These are phyloP conservation scores for Onychorhynchus coronatus DNA, from an alignment of 2,113 vertebrate genomes.

Conservation along the genomic window DNA sequence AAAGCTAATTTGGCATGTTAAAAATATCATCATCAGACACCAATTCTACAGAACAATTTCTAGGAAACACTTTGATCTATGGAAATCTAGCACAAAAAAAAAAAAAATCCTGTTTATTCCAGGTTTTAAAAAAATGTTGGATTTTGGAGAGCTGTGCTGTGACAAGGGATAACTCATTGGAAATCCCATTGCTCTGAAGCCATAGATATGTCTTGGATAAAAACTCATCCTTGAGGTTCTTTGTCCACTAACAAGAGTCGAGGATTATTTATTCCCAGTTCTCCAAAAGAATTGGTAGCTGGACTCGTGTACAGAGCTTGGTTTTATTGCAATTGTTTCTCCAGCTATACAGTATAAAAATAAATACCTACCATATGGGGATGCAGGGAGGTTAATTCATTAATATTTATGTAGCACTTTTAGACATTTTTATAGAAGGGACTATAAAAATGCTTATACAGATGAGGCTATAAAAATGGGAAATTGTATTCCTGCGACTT, in stretches of 20 bases:
- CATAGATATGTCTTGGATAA: background rate
- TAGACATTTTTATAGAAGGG: constrained; percentile 12
- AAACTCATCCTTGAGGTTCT: background rate
- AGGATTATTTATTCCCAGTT: background rate
- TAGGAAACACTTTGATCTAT: background rate
- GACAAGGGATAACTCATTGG: background rate
- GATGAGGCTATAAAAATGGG: constrained; percentile 17
- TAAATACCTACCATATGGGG: background rate
- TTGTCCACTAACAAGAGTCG: background rate
- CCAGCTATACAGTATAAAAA: background rate
- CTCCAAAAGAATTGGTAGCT: background rate
- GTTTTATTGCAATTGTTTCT: constrained; percentile 28
- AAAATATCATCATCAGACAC: background rate
- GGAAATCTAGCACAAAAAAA: background rate
- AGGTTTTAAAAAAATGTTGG: background rate
- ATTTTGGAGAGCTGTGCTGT: background rate
- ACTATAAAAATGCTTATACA: constrained; percentile 26
- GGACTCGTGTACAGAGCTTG: background rate
- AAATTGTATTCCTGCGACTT: constrained; percentile 18
- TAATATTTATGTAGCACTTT: constrained; percentile 33
- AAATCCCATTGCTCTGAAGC: background rate
- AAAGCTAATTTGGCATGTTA: background rate
- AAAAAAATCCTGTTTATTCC: background rate
- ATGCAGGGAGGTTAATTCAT: constrained; percentile 27
- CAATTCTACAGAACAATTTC: background rate